phyloP scores from a whole-genome alignment of 2,888 invertebrate genomes.

The Eumacrocentrus americanus region DNA sequence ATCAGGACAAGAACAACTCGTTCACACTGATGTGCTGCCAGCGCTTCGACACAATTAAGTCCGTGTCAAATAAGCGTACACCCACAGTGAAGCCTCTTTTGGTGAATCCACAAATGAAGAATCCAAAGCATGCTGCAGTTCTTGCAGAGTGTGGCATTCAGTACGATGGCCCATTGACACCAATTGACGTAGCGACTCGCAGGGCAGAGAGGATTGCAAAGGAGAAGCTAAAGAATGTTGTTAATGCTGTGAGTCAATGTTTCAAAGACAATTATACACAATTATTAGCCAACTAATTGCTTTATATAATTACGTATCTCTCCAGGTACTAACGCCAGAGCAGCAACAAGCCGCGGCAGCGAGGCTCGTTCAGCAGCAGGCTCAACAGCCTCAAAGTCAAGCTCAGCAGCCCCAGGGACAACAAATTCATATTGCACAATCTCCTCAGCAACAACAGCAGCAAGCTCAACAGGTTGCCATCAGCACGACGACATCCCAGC shows the following conservation, averaged over 20 bases:
- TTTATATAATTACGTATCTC: conserved; percentile 1
- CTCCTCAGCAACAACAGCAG: conserved; percentile 45
- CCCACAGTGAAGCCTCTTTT: conserved; percentile 79
- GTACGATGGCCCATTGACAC: conserved; percentile 83
- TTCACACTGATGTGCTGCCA: conserved; percentile 72
- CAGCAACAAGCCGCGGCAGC: conserved; percentile 48
- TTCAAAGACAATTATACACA: background rate
- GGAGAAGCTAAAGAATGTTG: conserved; percentile 72
- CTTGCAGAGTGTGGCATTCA: conserved; percentile 82
- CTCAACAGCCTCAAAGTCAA: conserved; percentile 45
- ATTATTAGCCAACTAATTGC: too few relatives aligned
- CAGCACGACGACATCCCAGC: conserved; percentile 42
- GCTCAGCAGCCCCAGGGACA: conserved; percentile 53
- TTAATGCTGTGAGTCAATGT: conserved; percentile 42
- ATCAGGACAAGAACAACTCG: conserved; percentile 78
- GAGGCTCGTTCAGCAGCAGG: conserved; percentile 36
- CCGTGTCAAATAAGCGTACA: conserved; percentile 74
- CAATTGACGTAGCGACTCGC: conserved; percentile 79
- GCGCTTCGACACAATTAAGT: conserved; percentile 78
- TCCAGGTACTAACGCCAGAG: conserved; percentile 50
- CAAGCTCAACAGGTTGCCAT: conserved; percentile 43
- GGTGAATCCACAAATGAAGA: conserved; percentile 76
- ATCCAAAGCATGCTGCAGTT: conserved; percentile 83
- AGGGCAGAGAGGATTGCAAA: conserved; percentile 85
- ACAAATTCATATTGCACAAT: conserved; percentile 41